These are phyloP conservation scores for Portevinia maculata DNA, from an alignment of 2,888 invertebrate species.

Conservation along the genomic window DNA sequence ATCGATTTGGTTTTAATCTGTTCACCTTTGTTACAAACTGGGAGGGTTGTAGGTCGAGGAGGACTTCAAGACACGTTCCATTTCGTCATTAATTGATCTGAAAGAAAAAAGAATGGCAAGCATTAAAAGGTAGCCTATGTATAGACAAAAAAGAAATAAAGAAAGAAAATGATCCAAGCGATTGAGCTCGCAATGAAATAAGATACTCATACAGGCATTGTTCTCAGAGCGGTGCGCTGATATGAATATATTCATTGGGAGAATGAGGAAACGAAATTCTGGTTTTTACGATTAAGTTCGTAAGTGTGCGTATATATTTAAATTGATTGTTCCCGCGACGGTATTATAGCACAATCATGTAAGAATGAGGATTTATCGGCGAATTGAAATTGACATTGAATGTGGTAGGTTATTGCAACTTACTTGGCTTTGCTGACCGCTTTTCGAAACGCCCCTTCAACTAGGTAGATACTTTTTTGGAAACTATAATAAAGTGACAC, in stretches of 20 bases:
- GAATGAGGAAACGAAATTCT: constrained; percentile 28
- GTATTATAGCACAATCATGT: constrained; percentile 23
- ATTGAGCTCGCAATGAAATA: constrained; percentile 42
- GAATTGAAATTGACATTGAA: constrained; percentile 24
- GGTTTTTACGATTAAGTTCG: constrained; percentile 38
- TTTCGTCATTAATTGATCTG: constrained; percentile 51
- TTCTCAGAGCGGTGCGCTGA: not conserved
- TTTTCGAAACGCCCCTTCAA: too few species aligned
- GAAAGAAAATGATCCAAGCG: not conserved
- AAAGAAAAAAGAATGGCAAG: constrained; percentile 47
- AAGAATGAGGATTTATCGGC: constrained; percentile 3
- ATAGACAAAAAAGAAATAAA: constrained; percentile 6
- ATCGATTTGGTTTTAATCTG: constrained; percentile 27
- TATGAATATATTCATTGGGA: not conserved
- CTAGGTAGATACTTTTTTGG: too few species aligned
- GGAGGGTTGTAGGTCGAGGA: constrained; percentile 24
- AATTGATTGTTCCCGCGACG: constrained; percentile 30
- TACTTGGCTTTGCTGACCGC: not conserved
- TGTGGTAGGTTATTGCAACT: not conserved
- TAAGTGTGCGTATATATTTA: constrained; percentile 49
- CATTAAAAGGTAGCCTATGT: constrained; percentile 9
- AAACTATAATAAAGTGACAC: too few species aligned
- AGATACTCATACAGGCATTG: constrained; percentile 18
- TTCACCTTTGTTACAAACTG: constrained; percentile 2
- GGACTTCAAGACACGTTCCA: constrained; percentile 26